Base-by-base conservation (phyloP, 2,888 invertebrate genomes). In the Emmelina monodactyla region DNA sequence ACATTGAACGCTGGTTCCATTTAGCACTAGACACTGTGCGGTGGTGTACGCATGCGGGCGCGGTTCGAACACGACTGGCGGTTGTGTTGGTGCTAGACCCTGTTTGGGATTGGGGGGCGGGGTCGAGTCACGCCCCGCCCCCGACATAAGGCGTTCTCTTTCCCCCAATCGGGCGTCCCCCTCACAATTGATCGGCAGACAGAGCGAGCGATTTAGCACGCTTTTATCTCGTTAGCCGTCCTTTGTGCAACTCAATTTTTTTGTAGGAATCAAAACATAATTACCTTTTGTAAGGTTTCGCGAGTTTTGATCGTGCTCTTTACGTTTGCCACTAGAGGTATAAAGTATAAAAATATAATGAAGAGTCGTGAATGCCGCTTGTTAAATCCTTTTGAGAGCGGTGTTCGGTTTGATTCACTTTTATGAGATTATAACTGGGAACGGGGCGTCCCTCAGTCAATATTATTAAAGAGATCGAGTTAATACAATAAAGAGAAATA, bases 1-100 rank as follows among this genome's bases (percentile, higher is more conserved):
- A 83, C 85, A 85, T 85, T 80, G 83, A 83, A 67, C 63, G 65
- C 67, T 54, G 59, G 73, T 78, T 75, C 78, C 78, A 79, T 79
- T 69, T 68, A 76, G 61, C 75, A 73, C 75, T 56, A 56, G 51
- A 58, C 72, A 65, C 58, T 56, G 50, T 49, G 53, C 59, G 68
- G 60, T 64, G 67, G 72, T 73, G 79, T 75, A 72, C 78, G 76
- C 75, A 71, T 76, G 71, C 78, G 76, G 63, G 59, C 78, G 76
- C 76, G 65, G 63, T 67, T 65, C 71, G 66, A 66, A 70, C 62
- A 58, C 57, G 73, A 80, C 79, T 80, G 79, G 66, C 70, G 75
- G 58, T 49, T 41, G 52, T 43, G 43, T 48, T 37, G 49, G 39
- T 16, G 48, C 46, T 53, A 51, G 61, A 52, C 56, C 63, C 55